Conservation (phyloP, 1,140 invertebrate genomes). For the Streblospio benedicti region DNA sequence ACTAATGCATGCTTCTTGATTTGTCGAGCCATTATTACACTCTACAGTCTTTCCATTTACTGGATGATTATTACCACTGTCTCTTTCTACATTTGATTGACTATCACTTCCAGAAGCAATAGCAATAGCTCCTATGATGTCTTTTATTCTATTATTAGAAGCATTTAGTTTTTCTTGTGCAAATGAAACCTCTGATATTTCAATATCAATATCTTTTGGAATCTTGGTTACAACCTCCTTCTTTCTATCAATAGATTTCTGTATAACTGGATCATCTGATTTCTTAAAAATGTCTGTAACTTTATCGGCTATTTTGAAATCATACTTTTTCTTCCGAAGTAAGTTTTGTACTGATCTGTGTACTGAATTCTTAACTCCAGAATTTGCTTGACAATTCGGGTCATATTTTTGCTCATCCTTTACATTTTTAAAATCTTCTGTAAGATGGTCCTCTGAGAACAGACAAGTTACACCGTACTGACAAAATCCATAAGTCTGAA, state of each 20-base stretch:
- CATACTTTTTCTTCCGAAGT: conserved; percentile 74
- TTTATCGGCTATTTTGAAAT: conserved; percentile 58
- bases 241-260: conserved; percentile 1
- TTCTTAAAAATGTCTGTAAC: background rate
- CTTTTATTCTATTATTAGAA: background rate
- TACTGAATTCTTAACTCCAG: conserved; percentile 52
- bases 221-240: conserved; percentile 16
- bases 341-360: conserved; percentile 59
- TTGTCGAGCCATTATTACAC: too few species aligned
- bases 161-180: too few species aligned
- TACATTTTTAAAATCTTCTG: conserved; percentile 60
- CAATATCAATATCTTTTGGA: background rate
- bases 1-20: too few species aligned
- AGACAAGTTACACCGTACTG: conserved; percentile 69
- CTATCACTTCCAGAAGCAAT: background rate
- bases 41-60: too few species aligned
- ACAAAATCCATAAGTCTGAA: conserved; percentile 65
- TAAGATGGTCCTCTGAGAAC: conserved; percentile 58
- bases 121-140: background rate
- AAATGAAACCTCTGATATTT: background rate
- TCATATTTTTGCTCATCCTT: conserved; percentile 57
- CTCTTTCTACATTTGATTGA: background rate
- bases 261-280: too few species aligned
- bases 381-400: conserved; percentile 47
- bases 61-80: too few species aligned